These are phyloP conservation scores for Condylura cristata DNA, from an alignment of 2,113 vertebrate genomes.

Conservation along the genomic window DNA sequence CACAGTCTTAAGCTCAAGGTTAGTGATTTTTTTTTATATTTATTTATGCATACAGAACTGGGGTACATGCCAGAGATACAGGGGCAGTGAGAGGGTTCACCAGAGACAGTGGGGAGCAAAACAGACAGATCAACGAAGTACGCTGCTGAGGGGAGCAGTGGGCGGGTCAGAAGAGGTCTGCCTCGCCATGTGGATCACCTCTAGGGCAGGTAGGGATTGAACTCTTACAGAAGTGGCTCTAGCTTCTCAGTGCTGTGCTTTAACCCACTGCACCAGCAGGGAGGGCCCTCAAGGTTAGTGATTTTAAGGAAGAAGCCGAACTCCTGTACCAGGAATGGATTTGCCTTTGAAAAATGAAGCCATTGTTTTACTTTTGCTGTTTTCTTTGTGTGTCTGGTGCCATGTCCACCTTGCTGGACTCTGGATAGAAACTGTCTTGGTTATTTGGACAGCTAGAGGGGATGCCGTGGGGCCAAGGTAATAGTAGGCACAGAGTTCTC, in stretches of 20 bases:
- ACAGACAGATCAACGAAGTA: too few relatives aligned
- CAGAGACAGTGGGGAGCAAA: too few relatives aligned
- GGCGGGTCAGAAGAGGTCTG: too few relatives aligned
- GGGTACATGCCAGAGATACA: too few relatives aligned
- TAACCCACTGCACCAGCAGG: too few relatives aligned
- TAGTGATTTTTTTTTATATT: neutral
- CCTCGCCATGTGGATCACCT: too few relatives aligned
- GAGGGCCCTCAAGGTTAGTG: neutral
- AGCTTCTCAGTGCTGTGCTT: too few relatives aligned
- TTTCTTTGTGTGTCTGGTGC: neutral
- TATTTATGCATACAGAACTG: too few relatives aligned
- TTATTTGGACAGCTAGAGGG: neutral
- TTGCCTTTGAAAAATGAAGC: neutral
- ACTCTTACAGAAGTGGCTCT: too few relatives aligned
- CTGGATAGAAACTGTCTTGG: neutral
- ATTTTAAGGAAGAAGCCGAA: neutral
- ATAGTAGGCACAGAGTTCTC: accelerated
- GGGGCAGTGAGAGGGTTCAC: too few relatives aligned
- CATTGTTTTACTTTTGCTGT: neutral
- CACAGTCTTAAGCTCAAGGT: neutral
- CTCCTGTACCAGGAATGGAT: neutral
- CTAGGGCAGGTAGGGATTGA: too few relatives aligned
- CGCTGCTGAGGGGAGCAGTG: too few relatives aligned
- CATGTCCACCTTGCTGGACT: neutral
- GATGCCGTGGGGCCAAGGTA: neutral